phyloP scores from a whole-genome alignment of 2,113 vertebrate genomes.

The Tachycineta bicolor region DNA sequence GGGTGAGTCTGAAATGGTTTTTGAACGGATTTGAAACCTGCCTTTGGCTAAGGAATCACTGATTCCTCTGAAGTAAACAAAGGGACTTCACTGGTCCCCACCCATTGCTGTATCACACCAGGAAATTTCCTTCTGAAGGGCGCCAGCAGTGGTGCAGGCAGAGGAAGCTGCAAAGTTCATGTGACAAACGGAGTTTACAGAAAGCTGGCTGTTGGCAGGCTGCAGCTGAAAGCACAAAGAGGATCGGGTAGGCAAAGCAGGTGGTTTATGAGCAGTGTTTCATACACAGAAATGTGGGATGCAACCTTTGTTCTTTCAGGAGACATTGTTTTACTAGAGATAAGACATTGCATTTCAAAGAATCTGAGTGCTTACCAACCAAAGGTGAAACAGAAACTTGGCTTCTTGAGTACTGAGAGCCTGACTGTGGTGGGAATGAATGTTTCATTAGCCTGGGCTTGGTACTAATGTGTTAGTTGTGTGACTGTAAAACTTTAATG shows the following conservation, averaged over 20 bases:
- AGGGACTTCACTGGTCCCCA: neutral
- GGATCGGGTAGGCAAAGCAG: neutral
- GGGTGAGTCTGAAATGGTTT: neutral
- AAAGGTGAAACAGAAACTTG: neutral
- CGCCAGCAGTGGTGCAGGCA: neutral
- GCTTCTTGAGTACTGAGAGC: neutral
- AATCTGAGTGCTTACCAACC: neutral
- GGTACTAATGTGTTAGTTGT: neutral
- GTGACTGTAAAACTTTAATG: neutral
- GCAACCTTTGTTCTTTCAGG: constrained; percentile 7
- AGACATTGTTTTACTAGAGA: constrained; percentile 2
- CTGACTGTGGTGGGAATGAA: neutral
- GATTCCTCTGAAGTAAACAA: neutral
- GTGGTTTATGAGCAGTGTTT: neutral
- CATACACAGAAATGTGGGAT: neutral
- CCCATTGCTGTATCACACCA: neutral
- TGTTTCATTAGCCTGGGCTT: neutral
- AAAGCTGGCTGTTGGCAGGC: neutral
- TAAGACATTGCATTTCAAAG: constrained; percentile 47
- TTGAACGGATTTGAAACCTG: neutral
- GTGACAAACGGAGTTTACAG: neutral
- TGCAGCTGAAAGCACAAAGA: neutral
- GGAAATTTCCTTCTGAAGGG: neutral
- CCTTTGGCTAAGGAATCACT: neutral
- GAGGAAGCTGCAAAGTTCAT: neutral